Evolutionary conservation across 2,888 invertebrate genomes (phyloP), one percentile per base, ranked within the genome.

Genomic region (Brenthis ino): DNA sequence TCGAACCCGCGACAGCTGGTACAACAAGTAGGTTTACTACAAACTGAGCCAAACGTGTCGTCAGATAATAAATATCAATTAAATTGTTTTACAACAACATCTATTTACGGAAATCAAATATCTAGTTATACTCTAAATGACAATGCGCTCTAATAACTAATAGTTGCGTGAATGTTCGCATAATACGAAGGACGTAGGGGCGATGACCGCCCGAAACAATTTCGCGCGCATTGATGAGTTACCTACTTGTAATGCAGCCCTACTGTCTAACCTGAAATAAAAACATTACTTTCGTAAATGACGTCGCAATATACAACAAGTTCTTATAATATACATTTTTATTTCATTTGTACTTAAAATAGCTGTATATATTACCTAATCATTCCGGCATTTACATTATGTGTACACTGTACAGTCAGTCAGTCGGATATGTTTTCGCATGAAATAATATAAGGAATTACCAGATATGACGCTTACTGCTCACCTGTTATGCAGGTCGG

Each of bases 131-230:
- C 33, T 56, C 33, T 54, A 51, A 76, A 73, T 73, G 71, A 77
- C 73, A 77, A 76, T 74, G 72, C 75, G 75, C 75, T 79, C 76
- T 75, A 76, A 70, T 77, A 76, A 77, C 71, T 77, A 78, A 75
- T 74, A 76, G 76, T 79, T 77, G 76, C 77, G 78, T 79, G 74
- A 73, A 70, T 72, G 71, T 75, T 72, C 75, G 77, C 75, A 73
- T 77, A 75, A 72, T 76, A 77, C 77, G 80, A 83, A 83, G 81
- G 82, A 83, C 80, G 77, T 69, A 67, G 70, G 81, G 79, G 79
- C 81, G 77, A 79, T 78, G 80, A 80, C 75, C 77, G 74, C 50
- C 77, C 78, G 77, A 75, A 78, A 77, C 79, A 77, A 77, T 82
- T 82, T 82, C 77, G 78, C 80, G 77, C 65, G 77, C 75, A 76